Conservation (phyloP, 2,797 vertebrate species). For the Alosa sapidissima region DNA sequence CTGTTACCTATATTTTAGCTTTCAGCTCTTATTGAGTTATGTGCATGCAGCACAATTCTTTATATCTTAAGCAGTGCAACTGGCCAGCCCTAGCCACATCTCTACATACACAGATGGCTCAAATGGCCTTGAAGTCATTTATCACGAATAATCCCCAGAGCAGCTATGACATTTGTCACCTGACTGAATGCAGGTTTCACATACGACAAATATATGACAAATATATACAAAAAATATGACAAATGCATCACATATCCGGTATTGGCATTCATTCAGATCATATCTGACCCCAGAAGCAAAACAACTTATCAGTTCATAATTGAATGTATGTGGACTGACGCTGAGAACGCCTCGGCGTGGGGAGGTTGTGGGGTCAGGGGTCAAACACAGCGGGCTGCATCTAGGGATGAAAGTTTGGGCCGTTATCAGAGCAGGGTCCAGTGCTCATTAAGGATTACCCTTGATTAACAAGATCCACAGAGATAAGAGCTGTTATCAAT, state of each 20-base stretch:
- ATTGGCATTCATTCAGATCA: not conserved
- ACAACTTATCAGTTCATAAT: slow-evolving; percentile 18
- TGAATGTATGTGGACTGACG: not conserved
- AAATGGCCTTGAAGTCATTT: not conserved
- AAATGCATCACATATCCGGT: not conserved
- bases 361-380: not conserved
- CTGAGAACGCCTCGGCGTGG: not conserved
- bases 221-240: no score
- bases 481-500: slow-evolving; percentile 9
- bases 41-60: not conserved
- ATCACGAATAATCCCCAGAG: not conserved
- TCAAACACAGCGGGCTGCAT: not conserved
- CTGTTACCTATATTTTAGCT: not conserved
- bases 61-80: not conserved
- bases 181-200: not conserved
- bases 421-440: not conserved
- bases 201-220: not conserved
- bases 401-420: not conserved
- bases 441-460: slow-evolving; percentile 21
- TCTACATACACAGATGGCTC: not conserved
- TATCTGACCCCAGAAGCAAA: slow-evolving; percentile 19
- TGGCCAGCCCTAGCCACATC: not conserved
- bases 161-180: slow-evolving; percentile 2
- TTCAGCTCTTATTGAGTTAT: not conserved
- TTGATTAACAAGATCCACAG: slow-evolving; percentile 26